Evolutionary conservation across 2,797 vertebrate species (phyloP), one percentile per base, ranked within the genome.

Genomic region (Neomorphus geoffroyi): DNA sequence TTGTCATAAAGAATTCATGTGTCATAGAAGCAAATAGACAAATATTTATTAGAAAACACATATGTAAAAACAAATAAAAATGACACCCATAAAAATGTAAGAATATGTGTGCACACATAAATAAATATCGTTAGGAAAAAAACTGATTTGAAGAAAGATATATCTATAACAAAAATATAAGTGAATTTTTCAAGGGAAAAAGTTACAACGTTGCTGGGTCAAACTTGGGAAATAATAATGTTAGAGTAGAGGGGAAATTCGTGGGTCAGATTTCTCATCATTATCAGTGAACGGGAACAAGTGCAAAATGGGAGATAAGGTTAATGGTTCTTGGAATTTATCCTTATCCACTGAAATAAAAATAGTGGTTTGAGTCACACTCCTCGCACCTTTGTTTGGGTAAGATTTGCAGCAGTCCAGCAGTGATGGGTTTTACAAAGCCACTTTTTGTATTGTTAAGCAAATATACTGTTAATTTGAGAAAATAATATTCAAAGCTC

Each of bases 401-500:
- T 75, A 88, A 86, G 69, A 13, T 60, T 93, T 54, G 35, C 33
- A 60, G 39, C 64, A 90, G 53, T 84, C 77, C 41, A 6, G 9
- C 28, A 70, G 8, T 51, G 62, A 78, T 57, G 43, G 18, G 4
- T 80, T 93, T 79, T 61, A 73, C 53, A 74, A 73, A 82, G 30
- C 32, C 28, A 17, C 32, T 86, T 94, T 86, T 90, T 88, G 60
- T 45, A 71, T 80, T 86, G 72, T 92, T 87, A 89, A 89, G 28
- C 54, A 94, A 93, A 85, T 71, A 71, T 19, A 37, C 39, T 35
- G 27, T 58, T 94, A 80, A 95, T 88, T 88, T 80, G 74, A 80
- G 57, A 65, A 94, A 89, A 88, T 85, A 30, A 71, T 78, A 91
- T 70, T 87, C 86, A 71, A 92, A 94, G 75, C 75, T 85, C 85